These are phyloP conservation scores for Natator depressus DNA, from an alignment of 2,113 vertebrate genomes.

Conservation along the genomic window DNA sequence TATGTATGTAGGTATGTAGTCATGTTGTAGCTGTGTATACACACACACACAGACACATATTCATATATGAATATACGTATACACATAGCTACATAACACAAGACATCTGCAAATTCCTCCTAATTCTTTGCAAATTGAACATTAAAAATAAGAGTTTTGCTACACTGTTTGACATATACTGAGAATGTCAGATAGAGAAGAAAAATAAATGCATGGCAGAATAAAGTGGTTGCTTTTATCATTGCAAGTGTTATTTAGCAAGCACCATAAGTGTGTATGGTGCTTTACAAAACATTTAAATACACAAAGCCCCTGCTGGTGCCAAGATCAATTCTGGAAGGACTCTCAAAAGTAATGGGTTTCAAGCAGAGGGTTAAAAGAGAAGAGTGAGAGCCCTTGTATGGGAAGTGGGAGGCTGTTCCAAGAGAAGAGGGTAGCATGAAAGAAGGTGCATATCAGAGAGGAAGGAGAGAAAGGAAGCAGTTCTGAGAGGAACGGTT, in stretches of 20 bases:
- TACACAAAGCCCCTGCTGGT: not conserved
- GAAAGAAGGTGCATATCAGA: not conserved
- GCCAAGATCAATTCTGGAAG: not conserved
- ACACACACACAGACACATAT: not conserved
- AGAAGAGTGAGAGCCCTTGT: not conserved
- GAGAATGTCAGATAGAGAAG: not conserved
- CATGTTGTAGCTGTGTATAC: accelerated
- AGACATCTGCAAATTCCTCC: not conserved
- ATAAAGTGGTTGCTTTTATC: not conserved
- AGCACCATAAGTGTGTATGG: not conserved
- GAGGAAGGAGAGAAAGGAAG: not conserved
- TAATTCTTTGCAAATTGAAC: not conserved
- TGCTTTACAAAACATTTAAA: not conserved
- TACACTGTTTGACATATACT: not conserved
- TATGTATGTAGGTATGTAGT: not conserved
- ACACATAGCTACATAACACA: not conserved
- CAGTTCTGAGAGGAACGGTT: not conserved
- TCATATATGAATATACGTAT: not conserved
- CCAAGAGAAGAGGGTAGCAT: not conserved
- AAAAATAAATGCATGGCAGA: not conserved
- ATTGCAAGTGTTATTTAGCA: not conserved
- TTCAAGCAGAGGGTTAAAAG: not conserved
- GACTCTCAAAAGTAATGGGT: not conserved
- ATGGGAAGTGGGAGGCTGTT: not conserved
- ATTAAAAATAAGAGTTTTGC: not conserved